Conservation (phyloP, 2,888 invertebrate genomes). For the Orthosia gothica region DNA sequence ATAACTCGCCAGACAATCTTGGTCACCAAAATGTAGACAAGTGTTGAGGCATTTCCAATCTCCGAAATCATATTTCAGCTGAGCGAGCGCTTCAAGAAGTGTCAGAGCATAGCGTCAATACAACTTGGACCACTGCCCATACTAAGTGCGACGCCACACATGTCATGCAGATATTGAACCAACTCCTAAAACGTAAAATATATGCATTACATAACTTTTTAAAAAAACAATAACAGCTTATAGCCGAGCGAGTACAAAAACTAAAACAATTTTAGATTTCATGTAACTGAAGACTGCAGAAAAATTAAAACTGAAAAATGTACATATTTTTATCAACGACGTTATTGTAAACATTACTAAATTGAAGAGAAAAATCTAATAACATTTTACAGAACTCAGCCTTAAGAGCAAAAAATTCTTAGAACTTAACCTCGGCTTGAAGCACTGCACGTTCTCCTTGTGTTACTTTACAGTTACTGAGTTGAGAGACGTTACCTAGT, state of each 20-base stretch:
- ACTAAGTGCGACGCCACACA: constrained; percentile 25
- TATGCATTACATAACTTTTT: neutral
- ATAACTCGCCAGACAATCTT: neutral
- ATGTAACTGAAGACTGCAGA: neutral
- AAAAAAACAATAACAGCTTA: constrained; percentile 5
- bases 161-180: constrained; percentile 24
- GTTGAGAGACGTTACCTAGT: constrained; percentile 35
- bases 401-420: constrained; percentile 15
- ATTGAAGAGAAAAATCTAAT: constrained; percentile 10
- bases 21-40: neutral
- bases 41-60: neutral
- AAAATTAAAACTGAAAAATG: neutral
- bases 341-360: neutral
- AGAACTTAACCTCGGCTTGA: constrained; percentile 33
- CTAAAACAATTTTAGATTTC: too few relatives aligned
- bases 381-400: constrained; percentile 17
- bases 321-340: too few relatives aligned
- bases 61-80: constrained; percentile 13
- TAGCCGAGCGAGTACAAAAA: neutral
- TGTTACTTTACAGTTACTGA: constrained; percentile 38
- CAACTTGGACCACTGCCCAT: constrained; percentile 52
- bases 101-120: constrained; percentile 23
- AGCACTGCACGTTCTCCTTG: constrained; percentile 41
- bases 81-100: constrained; percentile 10
- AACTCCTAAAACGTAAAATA: constrained; percentile 10